Evolutionary conservation across 2,797 vertebrate genomes (phyloP).

Genomic region (Artibeus jamaicensis): DNA sequence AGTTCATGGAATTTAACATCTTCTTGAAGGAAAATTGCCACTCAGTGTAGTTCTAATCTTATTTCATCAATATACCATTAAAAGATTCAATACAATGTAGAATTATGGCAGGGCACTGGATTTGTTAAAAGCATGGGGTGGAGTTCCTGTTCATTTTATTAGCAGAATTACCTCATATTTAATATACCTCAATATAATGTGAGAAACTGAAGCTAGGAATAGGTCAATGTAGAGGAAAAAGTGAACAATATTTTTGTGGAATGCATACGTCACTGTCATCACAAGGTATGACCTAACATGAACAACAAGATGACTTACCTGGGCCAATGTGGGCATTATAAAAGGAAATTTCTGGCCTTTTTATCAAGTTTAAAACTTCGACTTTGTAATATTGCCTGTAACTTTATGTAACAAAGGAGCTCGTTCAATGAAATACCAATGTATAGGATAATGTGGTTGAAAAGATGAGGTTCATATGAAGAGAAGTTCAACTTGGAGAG

Average conservation of each 20-base stretch:
- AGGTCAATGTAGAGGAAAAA: not conserved
- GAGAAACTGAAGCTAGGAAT: not conserved
- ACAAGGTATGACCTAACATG: not conserved
- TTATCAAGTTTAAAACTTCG: not conserved
- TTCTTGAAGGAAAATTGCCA: conserved; percentile 1
- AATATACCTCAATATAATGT: not conserved
- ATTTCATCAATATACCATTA: not conserved
- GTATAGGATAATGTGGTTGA: not conserved
- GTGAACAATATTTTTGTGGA: not conserved
- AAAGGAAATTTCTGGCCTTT: not conserved
- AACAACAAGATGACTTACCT: not conserved
- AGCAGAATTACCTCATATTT: not conserved
- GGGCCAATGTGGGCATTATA: not conserved
- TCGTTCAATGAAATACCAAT: not conserved
- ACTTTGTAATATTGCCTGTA: not conserved
- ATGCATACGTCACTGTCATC: not conserved
- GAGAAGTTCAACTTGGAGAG: not conserved
- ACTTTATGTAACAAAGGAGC: not conserved
- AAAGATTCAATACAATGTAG: not conserved
- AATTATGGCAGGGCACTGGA: not conserved
- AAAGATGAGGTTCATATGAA: not conserved
- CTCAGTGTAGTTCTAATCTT: not conserved
- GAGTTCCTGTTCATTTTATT: not conserved
- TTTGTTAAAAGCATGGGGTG: not conserved
- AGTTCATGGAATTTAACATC: not conserved